Evolutionary conservation across 2,888 invertebrate genomes (phyloP), one percentile per base, ranked within the genome.

Genomic region (Zootermopsis nevadensis): DNA sequence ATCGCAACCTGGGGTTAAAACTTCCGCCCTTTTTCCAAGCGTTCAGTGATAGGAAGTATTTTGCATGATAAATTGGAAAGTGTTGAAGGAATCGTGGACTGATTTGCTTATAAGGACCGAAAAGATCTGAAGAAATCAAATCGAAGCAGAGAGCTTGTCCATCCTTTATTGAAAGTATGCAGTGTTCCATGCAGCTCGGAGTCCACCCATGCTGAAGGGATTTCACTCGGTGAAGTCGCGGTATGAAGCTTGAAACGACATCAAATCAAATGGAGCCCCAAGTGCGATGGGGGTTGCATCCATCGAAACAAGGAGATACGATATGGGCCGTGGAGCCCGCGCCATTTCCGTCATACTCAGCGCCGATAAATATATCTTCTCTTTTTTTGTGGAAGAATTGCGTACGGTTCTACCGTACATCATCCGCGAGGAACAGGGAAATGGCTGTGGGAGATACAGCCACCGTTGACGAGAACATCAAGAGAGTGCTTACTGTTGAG

Each of bases 341-440:
- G 60, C 4, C 48, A 48, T 48, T 12, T 48, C 48, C 60, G 60
- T n/a, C 60, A 60, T 60, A 4, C n/a, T n/a, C 60, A n/a, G n/a
- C 60, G 60, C n/a, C n/a, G 60, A 60, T 60, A 60, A 60, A 60
- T 60, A 60, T n/a, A n/a, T 60, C 24, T n/a, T 60, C 42, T 42
- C 1, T 42, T 12, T 42, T 42, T 1, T 60, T n/a, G 60, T n/a
- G 60, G 60, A 60, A 60, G 60, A 53, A 53, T 53, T 53, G 53
- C 53, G 53, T 53, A 53, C 53, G 19, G 6, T 60, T 27, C n/a
- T 60, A 3, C 60, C 60, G n/a, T 60, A 60, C 10, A n/a, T 60
- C 60, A 60, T 60, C n/a, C 60, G 24, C n/a, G 7, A 60, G 60
- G 24, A 60, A n/a, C 60, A 60, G 24, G 24, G n/a, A 60, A 60